Evolutionary conservation across 2,888 invertebrate species (phyloP), one percentile per base, ranked within the genome.

Genomic region (Macrosiphum euphorbiae): DNA sequence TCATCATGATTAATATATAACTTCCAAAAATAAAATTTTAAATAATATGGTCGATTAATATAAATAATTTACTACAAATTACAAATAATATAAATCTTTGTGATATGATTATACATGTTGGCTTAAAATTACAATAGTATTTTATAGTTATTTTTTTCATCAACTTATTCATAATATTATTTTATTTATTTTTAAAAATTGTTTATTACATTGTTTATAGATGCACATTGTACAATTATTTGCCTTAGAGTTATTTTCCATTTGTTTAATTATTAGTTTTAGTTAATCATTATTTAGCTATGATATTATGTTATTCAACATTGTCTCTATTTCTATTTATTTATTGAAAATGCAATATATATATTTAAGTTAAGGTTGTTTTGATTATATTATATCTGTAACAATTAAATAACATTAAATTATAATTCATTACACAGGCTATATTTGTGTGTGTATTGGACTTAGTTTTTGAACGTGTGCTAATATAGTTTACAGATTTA

Each of bases 401-500:
- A 41, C 35, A 35, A 78, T 35, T 78, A 78, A 35, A 78, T 35
- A 20, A 20, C 7, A 35, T 67, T 67, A 67, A 78, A 35, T 41
- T 35, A 41, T 78, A 78, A 35, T 78, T 78, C 35, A 78, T 78
- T 78, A 16, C 35, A 78, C 35, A 78, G 7, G 7, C 35, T 78
- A 35, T 26, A 78, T 78, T 20, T 78, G 20, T 41, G 35, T 35
- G 78, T 78, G 78, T 78, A 41, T 35, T 78, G 35, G 8, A 78
- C 35, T 78, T 35, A 20, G 20, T 78, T 78, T 78, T 35, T 78
- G 78, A 78, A 35, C 35, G 78, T 78, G 78, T 78, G 78, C 78
- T 78, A 78, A 78, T 78, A 78, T 78, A 78, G 35, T 78, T 78
- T 78, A 78, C 78, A 78, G 78, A 78, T 35, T 78, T 78, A 78